A percentile compares a stretch with the other conserved stretches of the same genome.
These are phyloP conservation scores for Alectura lathami DNA, from an alignment of 2,113 vertebrate genomes.

Conservation along the genomic window DNA sequence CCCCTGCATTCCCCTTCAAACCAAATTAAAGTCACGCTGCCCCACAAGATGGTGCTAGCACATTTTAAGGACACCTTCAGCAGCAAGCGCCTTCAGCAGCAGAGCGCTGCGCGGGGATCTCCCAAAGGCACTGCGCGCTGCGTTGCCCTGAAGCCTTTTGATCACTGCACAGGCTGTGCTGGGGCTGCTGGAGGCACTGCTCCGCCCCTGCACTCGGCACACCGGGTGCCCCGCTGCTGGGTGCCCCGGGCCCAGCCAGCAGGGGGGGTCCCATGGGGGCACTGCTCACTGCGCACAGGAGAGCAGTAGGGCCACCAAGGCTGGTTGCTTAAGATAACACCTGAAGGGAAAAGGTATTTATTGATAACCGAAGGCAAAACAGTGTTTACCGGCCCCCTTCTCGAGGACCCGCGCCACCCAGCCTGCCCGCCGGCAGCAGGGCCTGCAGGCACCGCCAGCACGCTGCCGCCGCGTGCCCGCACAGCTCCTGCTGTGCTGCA, in stretches of 20 bases:
- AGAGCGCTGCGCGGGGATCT: not conserved
- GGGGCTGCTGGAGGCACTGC: not conserved
- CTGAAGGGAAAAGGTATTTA: not conserved
- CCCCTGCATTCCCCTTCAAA: not conserved
- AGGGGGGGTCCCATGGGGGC: accelerated
- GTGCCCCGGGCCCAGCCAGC: accelerated
- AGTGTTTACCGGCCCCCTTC: not conserved
- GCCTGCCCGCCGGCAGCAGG: not conserved
- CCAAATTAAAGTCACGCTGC: not conserved
- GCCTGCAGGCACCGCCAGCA: not conserved
- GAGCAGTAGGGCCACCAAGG: no score
- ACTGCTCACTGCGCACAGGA: not conserved
- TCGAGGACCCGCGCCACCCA: not conserved
- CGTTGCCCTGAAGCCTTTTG: not conserved
- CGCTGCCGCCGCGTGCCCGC: not conserved
- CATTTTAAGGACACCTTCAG: not conserved
- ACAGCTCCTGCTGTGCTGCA: accelerated
- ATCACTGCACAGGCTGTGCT: accelerated
- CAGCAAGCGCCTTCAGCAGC: not conserved
- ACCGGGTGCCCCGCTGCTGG: not conserved
- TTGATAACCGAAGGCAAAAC: not conserved
- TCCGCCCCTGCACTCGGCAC: accelerated
- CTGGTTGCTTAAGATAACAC: no score
- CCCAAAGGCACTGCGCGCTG: not conserved
- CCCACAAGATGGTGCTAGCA: conserved; percentile 2